phyloP scores from a whole-genome alignment of 2,113 vertebrate species.

The Elachura formosa region DNA sequence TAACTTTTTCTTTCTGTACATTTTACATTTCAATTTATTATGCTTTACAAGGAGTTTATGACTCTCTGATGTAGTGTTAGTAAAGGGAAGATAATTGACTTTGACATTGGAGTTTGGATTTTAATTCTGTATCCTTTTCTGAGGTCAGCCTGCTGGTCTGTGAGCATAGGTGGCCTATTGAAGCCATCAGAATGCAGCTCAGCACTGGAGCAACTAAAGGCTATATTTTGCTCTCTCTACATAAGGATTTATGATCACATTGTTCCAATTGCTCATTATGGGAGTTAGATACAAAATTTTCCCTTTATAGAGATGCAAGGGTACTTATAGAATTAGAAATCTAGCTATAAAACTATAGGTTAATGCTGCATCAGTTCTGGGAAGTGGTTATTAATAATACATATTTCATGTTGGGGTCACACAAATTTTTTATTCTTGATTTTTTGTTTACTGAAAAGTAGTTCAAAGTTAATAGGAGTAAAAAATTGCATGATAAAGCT shows the following conservation, averaged over 20 bases:
- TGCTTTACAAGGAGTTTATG: neutral
- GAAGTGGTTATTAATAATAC: neutral
- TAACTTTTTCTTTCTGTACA: neutral
- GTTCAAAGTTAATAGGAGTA: neutral
- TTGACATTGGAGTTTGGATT: neutral
- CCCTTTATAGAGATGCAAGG: neutral
- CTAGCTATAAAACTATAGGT: neutral
- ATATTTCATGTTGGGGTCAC: neutral
- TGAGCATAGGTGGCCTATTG: neutral
- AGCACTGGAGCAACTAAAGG: conserved; percentile 5
- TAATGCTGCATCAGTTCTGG: neutral
- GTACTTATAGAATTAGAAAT: neutral
- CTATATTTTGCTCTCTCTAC: neutral
- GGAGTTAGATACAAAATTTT: conserved; percentile 5
- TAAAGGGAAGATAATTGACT: neutral
- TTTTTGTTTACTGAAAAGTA: neutral
- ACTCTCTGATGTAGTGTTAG: neutral
- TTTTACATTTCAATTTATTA: conserved; percentile 11
- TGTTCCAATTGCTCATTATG: neutral
- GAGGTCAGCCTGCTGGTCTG: neutral
- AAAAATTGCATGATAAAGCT: neutral
- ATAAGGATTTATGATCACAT: neutral
- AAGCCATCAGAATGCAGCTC: neutral
- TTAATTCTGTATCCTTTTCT: neutral
- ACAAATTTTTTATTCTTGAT: neutral